phyloP scores from a whole-genome alignment of 2,888 invertebrate genomes.

The Cabera pusaria region DNA sequence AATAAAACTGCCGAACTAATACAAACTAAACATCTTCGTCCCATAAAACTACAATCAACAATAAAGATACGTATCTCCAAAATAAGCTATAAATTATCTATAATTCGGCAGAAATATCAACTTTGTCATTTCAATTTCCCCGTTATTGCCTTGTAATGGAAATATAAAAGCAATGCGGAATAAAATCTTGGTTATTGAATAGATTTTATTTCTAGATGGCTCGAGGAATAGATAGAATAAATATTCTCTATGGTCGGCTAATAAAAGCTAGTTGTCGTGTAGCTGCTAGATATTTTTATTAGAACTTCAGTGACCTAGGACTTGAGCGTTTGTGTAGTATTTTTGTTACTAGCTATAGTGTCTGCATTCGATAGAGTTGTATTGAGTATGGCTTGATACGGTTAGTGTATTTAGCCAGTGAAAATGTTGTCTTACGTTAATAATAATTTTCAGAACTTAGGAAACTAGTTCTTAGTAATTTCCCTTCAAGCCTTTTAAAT shows the following conservation, averaged over 20 bases:
- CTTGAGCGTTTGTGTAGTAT: too few species aligned
- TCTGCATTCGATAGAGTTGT: too few species aligned
- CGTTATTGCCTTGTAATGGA: slow-evolving; percentile 64
- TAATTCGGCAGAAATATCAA: slow-evolving; percentile 47
- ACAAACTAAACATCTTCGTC: slow-evolving; percentile 31
- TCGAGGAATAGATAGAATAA: slow-evolving; percentile 67
- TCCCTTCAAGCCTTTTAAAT: too few species aligned
- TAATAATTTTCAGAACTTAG: too few species aligned
- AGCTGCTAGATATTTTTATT: too few species aligned
- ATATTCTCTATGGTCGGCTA: slow-evolving; percentile 45
- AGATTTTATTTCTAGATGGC: slow-evolving; percentile 54
- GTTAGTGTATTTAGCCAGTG: too few species aligned
- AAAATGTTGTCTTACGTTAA: too few species aligned
- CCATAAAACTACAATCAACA: slow-evolving; percentile 56
- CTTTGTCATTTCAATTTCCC: slow-evolving; percentile 51
- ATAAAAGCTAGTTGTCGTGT: too few species aligned
- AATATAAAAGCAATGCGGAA: slow-evolving; percentile 64
- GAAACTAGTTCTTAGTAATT: too few species aligned
- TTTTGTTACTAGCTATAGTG: too few species aligned
- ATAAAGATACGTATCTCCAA: slow-evolving; percentile 70
- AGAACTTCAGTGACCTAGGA: too few species aligned
- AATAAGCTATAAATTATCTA: slow-evolving; percentile 63
- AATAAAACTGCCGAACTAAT: slow-evolving; percentile 18
- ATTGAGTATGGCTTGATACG: too few species aligned
- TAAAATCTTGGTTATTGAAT: slow-evolving; percentile 68